phyloP scores from a whole-genome alignment of 2,113 vertebrate species.

The Pogonocichla stellata region DNA sequence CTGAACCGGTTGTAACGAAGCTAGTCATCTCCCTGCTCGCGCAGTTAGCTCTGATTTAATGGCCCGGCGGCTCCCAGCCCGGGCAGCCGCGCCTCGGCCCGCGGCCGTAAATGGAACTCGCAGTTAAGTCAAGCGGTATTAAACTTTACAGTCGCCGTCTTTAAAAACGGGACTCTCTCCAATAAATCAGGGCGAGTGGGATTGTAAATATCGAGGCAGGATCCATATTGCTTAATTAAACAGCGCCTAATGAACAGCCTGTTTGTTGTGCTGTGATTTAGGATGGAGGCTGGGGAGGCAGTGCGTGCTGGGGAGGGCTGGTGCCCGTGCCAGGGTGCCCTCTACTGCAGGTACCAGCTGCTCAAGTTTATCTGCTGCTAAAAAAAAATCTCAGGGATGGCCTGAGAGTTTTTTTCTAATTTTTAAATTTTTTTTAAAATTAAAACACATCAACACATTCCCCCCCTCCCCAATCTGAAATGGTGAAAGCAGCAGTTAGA shows the following conservation, averaged over 20 bases:
- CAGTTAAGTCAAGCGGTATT: conserved; percentile 67
- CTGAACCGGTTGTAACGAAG: conserved; percentile 43
- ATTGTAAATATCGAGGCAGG: conserved; percentile 70
- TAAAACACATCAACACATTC: not conserved
- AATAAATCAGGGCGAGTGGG: conserved; percentile 64
- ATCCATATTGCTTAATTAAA: conserved; percentile 75
- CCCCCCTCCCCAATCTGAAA: fast-evolving
- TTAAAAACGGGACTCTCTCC: conserved; percentile 12
- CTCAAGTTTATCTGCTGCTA: not conserved
- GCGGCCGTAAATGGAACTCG: conserved; percentile 27
- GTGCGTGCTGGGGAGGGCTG: fast-evolving
- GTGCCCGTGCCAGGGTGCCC: not conserved
- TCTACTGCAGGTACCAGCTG: not conserved
- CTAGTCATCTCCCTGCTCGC: conserved; percentile 34
- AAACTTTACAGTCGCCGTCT: conserved; percentile 64
- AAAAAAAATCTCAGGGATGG: not conserved
- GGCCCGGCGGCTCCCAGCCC: conserved; percentile 17
- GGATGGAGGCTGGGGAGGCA: not conserved
- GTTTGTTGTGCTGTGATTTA: conserved; percentile 68
- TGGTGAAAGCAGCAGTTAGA: not conserved
- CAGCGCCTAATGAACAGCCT: conserved; percentile 58
- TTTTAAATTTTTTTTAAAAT: not conserved
- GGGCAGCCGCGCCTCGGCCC: not conserved
- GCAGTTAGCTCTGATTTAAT: conserved; percentile 67
- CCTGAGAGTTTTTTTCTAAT: not conserved